Percentiles rank a stretch among this genome's conserved stretches.
These are phyloP conservation scores for Tortricodes alternella DNA, from an alignment of 2,888 invertebrate species.

Conservation along the genomic window DNA sequence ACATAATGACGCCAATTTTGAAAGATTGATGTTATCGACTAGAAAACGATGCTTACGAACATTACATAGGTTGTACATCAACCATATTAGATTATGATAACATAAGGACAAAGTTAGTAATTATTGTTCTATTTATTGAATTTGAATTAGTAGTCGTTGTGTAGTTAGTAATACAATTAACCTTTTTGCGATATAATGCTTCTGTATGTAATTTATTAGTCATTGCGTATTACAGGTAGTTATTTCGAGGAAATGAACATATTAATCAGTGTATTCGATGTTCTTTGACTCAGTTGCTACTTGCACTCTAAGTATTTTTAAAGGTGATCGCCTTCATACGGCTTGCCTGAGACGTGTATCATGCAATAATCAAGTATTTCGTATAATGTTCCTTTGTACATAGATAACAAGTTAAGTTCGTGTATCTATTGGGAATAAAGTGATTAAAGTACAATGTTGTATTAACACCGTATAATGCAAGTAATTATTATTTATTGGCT, in stretches of 20 bases:
- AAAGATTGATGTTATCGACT: background rate
- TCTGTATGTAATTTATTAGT: slow-evolving; percentile 25
- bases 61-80: slow-evolving; percentile 17
- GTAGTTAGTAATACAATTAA: slow-evolving; percentile 22
- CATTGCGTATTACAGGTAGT: background rate
- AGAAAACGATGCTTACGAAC: slow-evolving; percentile 12
- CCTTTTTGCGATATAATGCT: slow-evolving; percentile 15
- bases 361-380: slow-evolving; percentile 65
- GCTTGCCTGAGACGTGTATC: slow-evolving; percentile 54
- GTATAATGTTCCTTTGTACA: slow-evolving; percentile 70
- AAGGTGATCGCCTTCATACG: slow-evolving; percentile 19
- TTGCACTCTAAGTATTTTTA: slow-evolving; percentile 18
- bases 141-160: slow-evolving; percentile 14
- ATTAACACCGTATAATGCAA: slow-evolving; percentile 40
- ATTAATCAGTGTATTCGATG: slow-evolving; percentile 3
- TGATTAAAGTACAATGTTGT: slow-evolving; percentile 56
- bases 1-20: background rate
- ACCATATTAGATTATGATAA: slow-evolving; percentile 12
- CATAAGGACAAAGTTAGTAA: slow-evolving; percentile 15
- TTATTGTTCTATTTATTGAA: slow-evolving; percentile 26
- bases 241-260: background rate
- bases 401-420: slow-evolving; percentile 49
- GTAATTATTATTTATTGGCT: slow-evolving; percentile 61
- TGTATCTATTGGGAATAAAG: slow-evolving; percentile 39
- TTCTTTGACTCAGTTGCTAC: slow-evolving; percentile 1